phyloP scores from a whole-genome alignment of 2,888 invertebrate genomes.

The Callimorpha dominula region DNA sequence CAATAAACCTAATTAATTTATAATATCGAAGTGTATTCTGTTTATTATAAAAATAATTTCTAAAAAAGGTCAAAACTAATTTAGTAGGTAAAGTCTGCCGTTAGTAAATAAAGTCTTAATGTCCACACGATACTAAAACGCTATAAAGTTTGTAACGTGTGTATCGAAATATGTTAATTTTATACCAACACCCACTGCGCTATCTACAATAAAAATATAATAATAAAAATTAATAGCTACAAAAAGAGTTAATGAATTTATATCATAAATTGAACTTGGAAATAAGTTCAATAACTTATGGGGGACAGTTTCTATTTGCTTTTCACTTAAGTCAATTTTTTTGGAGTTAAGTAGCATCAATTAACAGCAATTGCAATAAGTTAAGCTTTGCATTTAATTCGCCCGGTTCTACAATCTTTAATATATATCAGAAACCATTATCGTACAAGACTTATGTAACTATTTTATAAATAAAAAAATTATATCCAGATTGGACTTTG shows the following conservation, averaged over 20 bases:
- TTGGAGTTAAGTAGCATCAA: conserved; percentile 5
- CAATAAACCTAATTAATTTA: neutral
- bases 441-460: too few species aligned
- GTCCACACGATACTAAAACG: conserved; percentile 9
- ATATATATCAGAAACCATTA: too few species aligned
- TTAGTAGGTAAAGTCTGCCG: too few species aligned
- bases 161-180: conserved; percentile 39
- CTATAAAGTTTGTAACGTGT: conserved; percentile 15
- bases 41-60: conserved; percentile 6
- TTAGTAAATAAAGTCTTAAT: neutral
- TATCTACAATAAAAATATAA: conserved; percentile 13
- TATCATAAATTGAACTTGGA: conserved; percentile 18
- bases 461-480: too few species aligned
- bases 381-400: neutral
- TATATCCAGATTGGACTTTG: too few species aligned
- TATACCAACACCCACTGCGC: conserved; percentile 39
- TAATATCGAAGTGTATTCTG: neutral
- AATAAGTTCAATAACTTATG: conserved; percentile 28
- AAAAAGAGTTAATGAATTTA: conserved; percentile 36
- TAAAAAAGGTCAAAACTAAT: conserved; percentile 18
- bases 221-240: conserved; percentile 7
- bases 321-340: conserved; percentile 27
- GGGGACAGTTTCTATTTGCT: conserved; percentile 27
- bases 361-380: conserved; percentile 8
- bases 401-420: neutral